A percentile compares a stretch with the other conserved stretches of the same genome.
Evolutionary conservation across 2,797 vertebrate genomes (phyloP).

Genomic region (Poecilia picta): DNA sequence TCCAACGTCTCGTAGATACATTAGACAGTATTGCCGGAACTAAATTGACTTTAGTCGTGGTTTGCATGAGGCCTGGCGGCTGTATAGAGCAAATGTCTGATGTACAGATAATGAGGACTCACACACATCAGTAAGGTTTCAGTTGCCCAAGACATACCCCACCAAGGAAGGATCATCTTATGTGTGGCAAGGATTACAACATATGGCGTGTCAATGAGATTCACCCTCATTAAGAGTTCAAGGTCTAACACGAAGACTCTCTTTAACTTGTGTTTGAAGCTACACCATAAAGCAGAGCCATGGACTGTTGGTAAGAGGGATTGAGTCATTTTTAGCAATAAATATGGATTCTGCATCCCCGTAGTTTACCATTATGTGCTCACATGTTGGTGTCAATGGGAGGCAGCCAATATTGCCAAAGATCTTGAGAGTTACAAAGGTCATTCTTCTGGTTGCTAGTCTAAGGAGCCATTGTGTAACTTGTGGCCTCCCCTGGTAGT

Average conservation of each 20-base stretch:
- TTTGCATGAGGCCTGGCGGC: background rate
- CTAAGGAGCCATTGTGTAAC: too few relatives aligned
- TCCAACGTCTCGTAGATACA: background rate
- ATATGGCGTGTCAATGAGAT: too few relatives aligned
- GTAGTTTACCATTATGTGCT: background rate
- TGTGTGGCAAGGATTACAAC: background rate
- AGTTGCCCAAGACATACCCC: background rate
- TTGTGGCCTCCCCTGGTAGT: background rate
- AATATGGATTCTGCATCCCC: background rate
- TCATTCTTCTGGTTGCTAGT: background rate
- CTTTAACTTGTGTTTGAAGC: background rate
- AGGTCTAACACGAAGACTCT: background rate
- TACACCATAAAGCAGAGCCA: background rate
- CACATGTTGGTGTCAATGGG: background rate
- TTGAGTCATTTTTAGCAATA: background rate
- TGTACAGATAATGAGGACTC: background rate
- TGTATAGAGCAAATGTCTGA: background rate
- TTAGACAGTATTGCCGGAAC: background rate
- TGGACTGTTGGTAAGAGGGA: background rate
- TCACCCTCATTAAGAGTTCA: background rate
- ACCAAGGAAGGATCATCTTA: background rate
- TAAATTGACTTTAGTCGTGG: background rate
- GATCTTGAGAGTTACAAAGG: background rate
- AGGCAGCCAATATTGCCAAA: background rate
- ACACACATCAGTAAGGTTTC: background rate